phyloP scores from a whole-genome alignment of 2,797 vertebrate genomes.

The Clarias pachynema region DNA sequence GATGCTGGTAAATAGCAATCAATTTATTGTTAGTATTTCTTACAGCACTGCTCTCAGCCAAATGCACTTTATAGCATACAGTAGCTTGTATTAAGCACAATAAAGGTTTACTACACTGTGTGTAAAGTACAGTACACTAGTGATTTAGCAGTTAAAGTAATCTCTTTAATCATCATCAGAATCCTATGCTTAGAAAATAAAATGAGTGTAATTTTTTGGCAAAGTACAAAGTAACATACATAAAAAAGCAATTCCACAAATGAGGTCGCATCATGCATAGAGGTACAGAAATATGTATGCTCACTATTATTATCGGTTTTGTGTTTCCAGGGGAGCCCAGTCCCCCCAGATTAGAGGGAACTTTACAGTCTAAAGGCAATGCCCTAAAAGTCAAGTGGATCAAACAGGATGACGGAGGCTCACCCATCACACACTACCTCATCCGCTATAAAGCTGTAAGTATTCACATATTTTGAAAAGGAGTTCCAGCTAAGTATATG shows the following conservation, averaged over 20 bases:
- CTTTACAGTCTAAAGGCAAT: constrained; percentile 88
- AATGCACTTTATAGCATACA: constrained; percentile 3
- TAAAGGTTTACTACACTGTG: not conserved
- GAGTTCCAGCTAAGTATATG: not conserved
- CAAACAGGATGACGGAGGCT: constrained; percentile 97
- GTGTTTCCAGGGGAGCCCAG: constrained; percentile 90
- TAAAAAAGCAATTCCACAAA: not conserved
- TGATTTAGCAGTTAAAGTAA: constrained; percentile 2
- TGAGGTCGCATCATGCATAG: not conserved
- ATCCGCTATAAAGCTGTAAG: constrained; percentile 92
- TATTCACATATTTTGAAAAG: constrained; percentile 52
- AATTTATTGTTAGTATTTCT: constrained; percentile 2
- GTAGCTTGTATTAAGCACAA: not conserved
- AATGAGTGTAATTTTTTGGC: not conserved
- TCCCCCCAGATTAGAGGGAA: constrained; percentile 87
- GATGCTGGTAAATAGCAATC: not conserved
- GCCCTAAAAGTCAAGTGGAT: constrained; percentile 87
- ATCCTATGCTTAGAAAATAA: not conserved
- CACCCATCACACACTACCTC: constrained; percentile 92
- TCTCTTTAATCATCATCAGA: not conserved
- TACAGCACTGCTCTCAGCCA: not conserved
- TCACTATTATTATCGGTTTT: constrained; percentile 54
- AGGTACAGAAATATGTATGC: not conserved
- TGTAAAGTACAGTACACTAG: constrained; percentile 2
- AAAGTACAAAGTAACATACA: not conserved